These are phyloP conservation scores for Tragelaphus strepsiceros DNA, from an alignment of 2,113 vertebrate genomes.

Conservation along the genomic window DNA sequence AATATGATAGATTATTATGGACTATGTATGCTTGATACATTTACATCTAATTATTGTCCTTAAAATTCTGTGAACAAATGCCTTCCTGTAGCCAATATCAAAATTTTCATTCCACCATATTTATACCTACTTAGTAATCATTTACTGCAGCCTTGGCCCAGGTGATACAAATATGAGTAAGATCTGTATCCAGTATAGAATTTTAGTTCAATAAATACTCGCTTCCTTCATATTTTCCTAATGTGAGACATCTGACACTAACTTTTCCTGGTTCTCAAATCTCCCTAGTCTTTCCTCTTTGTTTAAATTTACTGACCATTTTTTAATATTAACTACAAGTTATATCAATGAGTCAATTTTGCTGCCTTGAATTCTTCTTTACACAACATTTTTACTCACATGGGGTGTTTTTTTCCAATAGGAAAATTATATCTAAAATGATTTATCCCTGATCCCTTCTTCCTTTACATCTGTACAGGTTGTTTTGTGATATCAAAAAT, in stretches of 20 bases:
- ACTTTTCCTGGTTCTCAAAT: not conserved
- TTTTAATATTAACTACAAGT: not conserved
- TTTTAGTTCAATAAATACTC: not conserved
- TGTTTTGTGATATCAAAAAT: not conserved
- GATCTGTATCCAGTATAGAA: not conserved
- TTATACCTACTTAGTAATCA: not conserved
- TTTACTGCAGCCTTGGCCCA: not conserved
- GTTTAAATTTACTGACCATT: not conserved
- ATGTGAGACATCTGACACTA: not conserved
- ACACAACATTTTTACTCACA: not conserved
- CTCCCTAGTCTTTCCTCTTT: not conserved
- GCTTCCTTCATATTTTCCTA: not conserved
- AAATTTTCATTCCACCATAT: not conserved
- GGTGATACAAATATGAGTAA: not conserved
- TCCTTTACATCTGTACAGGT: not conserved
- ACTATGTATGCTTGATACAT: not conserved
- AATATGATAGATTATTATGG: not conserved
- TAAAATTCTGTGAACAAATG: conserved; percentile 15
- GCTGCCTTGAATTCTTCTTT: not conserved
- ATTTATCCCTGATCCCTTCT: not conserved
- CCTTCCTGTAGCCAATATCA: not conserved
- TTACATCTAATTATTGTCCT: not conserved
- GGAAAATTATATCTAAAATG: not conserved
- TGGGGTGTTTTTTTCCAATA: not conserved
- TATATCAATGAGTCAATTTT: not conserved